Conservation (phyloP, 2,797 vertebrate species). For the Semaprochilodus insignis region DNA sequence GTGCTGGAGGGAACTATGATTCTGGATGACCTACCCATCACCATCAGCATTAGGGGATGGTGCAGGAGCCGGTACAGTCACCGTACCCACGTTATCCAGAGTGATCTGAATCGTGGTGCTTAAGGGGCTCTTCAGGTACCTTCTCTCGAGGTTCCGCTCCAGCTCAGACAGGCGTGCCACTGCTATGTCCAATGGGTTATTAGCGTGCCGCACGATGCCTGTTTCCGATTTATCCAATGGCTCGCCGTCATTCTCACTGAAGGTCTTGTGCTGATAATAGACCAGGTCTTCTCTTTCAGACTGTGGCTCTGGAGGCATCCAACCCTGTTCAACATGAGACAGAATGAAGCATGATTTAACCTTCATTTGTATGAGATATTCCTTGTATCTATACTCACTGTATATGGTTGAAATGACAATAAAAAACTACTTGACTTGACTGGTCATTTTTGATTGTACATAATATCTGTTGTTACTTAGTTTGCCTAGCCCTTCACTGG, state of each 20-base stretch:
- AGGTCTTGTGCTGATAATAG: constrained; percentile 88
- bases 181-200: constrained; percentile 94
- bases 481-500: not conserved
- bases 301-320: constrained; percentile 86
- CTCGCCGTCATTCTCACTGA: constrained; percentile 76
- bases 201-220: constrained; percentile 81
- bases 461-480: not conserved
- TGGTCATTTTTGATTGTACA: no score
- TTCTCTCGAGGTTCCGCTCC: constrained; percentile 93
- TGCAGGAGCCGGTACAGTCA: constrained; percentile 92
- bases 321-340: constrained; percentile 76
- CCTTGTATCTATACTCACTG: not conserved
- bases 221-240: constrained; percentile 74
- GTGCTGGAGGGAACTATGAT: constrained; percentile 76
- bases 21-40: constrained; percentile 92
- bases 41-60: constrained; percentile 90
- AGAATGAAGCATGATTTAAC: not conserved
- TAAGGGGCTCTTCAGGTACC: constrained; percentile 95
- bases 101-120: constrained; percentile 94
- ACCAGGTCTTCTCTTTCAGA: constrained; percentile 90
- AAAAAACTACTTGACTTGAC: no score
- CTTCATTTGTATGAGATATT: not conserved
- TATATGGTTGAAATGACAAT: no score
- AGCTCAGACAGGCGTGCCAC: constrained; percentile 89
- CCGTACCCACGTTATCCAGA: constrained; percentile 94